Evolutionary conservation across 2,888 invertebrate genomes (phyloP).

Genomic region (Hemithea aestivaria): DNA sequence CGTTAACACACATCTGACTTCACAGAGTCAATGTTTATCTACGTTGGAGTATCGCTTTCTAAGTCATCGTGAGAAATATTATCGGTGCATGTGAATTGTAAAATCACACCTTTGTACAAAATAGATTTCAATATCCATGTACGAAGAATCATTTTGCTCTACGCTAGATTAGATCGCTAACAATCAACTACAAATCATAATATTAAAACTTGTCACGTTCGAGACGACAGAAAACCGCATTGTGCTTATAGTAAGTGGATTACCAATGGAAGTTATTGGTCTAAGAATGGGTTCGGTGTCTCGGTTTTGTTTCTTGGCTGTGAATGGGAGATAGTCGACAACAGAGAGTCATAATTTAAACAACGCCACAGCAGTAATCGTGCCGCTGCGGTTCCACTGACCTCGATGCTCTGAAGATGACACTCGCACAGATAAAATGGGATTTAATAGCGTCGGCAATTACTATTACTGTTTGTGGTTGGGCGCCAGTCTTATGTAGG

Average conservation of each 20-base stretch:
- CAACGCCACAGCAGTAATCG: conserved; percentile 32
- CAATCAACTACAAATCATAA: conserved; percentile 40
- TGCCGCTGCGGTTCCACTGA: conserved; percentile 29
- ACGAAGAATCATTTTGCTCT: conserved; percentile 18
- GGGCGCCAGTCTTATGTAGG: neutral
- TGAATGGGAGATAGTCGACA: conserved; percentile 30
- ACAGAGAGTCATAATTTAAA: conserved; percentile 42
- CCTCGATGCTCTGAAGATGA: conserved; percentile 29
- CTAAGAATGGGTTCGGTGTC: conserved; percentile 26
- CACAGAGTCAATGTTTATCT: conserved; percentile 37
- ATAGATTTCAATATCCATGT: conserved; percentile 26
- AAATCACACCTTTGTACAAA: conserved; percentile 23
- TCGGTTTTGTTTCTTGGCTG: conserved; percentile 23
- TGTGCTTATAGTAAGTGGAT: conserved; percentile 30
- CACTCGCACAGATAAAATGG: conserved; percentile 23
- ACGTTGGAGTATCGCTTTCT: conserved; percentile 40
- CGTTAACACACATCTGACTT: conserved; percentile 30
- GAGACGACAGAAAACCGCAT: conserved; percentile 26
- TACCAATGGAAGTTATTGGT: conserved; percentile 17
- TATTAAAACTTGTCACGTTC: conserved; percentile 34
- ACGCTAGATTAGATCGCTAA: conserved; percentile 24
- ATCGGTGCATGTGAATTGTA: conserved; percentile 21
- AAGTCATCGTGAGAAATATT: conserved; percentile 40
- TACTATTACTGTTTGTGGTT: conserved; percentile 17
- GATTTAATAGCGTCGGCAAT: conserved; percentile 20